These are phyloP conservation scores for Solen grandis DNA, from an alignment of 1,140 invertebrate species.

Conservation along the genomic window DNA sequence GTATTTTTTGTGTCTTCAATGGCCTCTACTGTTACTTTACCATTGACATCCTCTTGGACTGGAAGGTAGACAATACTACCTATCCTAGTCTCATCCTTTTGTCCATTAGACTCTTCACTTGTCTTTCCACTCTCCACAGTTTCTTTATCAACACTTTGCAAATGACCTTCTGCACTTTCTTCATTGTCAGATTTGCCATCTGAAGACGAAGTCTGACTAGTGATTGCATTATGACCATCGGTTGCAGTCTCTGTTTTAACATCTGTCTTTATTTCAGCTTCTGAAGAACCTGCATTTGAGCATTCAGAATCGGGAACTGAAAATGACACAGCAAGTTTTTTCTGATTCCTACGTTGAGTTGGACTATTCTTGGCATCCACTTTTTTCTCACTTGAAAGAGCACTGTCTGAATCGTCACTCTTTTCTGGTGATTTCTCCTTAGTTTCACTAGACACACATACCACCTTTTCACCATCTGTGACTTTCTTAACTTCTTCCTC, in stretches of 20 bases:
- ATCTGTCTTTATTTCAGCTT: background rate
- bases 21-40: constrained; percentile 55
- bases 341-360: constrained; percentile 16
- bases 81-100: constrained; percentile 55
- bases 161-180: background rate
- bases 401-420: too few species aligned
- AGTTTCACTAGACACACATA: too few species aligned
- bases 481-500: too few species aligned
- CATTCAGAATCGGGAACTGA: constrained; percentile 42
- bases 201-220: background rate
- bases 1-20: constrained; percentile 50
- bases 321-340: constrained; percentile 44
- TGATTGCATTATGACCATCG: background rate
- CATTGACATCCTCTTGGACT: constrained; percentile 58
- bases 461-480: too few species aligned
- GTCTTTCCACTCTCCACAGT: background rate
- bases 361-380: constrained; percentile 48
- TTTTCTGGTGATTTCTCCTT: too few species aligned
- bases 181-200: background rate
- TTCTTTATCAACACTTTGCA: background rate
- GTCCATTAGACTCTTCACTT: constrained; percentile 27
- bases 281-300: background rate
- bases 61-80: constrained; percentile 68
- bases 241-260: background rate
- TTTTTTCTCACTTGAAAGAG: too few species aligned